Evolutionary conservation across 2,888 invertebrate genomes (phyloP), one percentile per base, ranked within the genome.

Genomic region (Macaria liturata): DNA sequence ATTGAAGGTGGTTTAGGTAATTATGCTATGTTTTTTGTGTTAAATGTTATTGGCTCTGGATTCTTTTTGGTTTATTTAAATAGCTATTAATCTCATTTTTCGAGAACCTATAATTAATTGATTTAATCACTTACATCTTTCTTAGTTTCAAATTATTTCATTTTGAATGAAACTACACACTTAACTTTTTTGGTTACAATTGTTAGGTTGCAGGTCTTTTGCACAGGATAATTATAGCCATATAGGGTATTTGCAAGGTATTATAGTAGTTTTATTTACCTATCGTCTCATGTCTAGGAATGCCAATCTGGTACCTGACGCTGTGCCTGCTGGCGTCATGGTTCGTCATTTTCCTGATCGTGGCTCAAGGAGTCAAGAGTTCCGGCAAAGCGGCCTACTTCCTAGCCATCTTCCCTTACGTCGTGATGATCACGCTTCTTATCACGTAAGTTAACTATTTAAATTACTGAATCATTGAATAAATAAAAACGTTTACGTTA

Each of bases 331-430:
- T 95, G 3, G 86, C 88, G 1, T 92, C 96, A 0, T 97, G 96
- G 96, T 51, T 94, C 3, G 78, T 94, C 1, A 94, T 96, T 34
- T 96, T 95, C 74, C 68, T 94, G 4, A 94, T 96, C 54, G 94
- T 96, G 46, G 91, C 95, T n/a, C 93, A 93, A 64, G 96, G 96
- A 7, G 95, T 96, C 0, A 95, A 95, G 79, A 95, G 95, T 74
- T 95, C 96, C 0, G 96, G 97, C 49, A 96, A 96, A 81, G 95
- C 95, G 0, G 95, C 97, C 0, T 98, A 98, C 83, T 96, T 98
- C 82, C 94, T 98, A 9, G 98, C 98, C 0, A 82, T 97, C 2
- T 97, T 97, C 79, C 97, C 97, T 0, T 97, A 96, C 73, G 92
- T 96, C 3, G 94, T 97, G 49, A 93, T 97, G 83, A 86, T 96